phyloP scores from a whole-genome alignment of 1,140 invertebrate species.

The Diplogasteroides magnus region DNA sequence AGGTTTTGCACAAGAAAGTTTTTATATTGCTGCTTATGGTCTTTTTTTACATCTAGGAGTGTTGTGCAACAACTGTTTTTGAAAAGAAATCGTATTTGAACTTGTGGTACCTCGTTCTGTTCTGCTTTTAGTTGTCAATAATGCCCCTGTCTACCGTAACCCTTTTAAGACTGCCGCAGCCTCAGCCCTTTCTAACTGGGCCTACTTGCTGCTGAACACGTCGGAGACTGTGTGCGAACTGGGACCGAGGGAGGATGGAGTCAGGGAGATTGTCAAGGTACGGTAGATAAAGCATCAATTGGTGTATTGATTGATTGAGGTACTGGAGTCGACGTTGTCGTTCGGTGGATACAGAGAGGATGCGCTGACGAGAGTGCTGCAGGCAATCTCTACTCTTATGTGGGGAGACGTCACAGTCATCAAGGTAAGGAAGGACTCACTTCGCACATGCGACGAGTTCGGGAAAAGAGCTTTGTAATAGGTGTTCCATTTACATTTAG shows the following conservation, averaged over 20 bases:
- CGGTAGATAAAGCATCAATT: constrained; percentile 2
- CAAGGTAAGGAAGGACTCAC: constrained; percentile 1
- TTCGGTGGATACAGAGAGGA: constrained; percentile 27
- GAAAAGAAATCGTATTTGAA: too few species aligned
- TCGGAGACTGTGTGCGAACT: constrained; percentile 40
- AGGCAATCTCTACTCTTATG: constrained; percentile 45
- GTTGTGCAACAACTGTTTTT: too few species aligned
- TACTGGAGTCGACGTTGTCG: constrained; percentile 13
- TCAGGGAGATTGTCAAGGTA: constrained; percentile 35
- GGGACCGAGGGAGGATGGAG: constrained; percentile 44
- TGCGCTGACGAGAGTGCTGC: constrained; percentile 39
- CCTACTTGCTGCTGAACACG: constrained; percentile 25
- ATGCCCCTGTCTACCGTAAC: neutral
- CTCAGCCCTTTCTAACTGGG: constrained; percentile 38
- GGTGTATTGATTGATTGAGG: neutral
- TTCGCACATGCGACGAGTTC: neutral
- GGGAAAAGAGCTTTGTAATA: too few species aligned
- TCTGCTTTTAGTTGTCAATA: constrained; percentile 6
- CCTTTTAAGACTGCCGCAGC: constrained; percentile 38
- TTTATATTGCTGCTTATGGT: too few species aligned
- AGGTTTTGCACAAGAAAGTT: too few species aligned
- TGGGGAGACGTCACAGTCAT: constrained; percentile 44
- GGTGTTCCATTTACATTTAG: too few species aligned
- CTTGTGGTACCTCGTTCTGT: too few species aligned
- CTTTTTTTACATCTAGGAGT: too few species aligned